Percentiles rank a stretch among this genome's conserved stretches.
Evolutionary conservation across 1,140 invertebrate genomes (phyloP).

Genomic region (Chrysomallon squamiferum): DNA sequence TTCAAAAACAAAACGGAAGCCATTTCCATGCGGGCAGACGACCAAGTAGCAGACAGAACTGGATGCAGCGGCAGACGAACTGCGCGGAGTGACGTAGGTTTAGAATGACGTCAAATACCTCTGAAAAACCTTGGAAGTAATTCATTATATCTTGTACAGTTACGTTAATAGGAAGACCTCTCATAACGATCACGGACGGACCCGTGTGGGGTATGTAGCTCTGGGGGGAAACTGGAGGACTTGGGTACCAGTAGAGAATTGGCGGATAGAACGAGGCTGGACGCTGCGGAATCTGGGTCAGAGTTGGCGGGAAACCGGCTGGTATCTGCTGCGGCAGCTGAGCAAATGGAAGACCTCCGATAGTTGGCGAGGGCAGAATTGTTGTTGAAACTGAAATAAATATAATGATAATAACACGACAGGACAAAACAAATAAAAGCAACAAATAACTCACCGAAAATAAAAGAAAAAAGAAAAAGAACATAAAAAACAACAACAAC

Average conservation of each 20-base stretch:
- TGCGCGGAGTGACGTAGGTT: no score
- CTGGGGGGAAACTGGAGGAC: slow-evolving; percentile 84
- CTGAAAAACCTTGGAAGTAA: slow-evolving; percentile 65
- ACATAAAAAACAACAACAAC: no score
- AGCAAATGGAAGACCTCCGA: slow-evolving; percentile 30
- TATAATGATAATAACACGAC: slow-evolving; percentile 7
- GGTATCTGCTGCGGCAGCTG: slow-evolving; percentile 50
- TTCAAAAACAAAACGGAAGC: no score
- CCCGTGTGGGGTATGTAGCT: slow-evolving; percentile 75
- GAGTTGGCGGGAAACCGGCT: slow-evolving; percentile 23
- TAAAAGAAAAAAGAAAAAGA: no score
- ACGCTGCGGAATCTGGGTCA: slow-evolving; percentile 32
- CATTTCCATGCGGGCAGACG: no score
- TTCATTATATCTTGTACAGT: slow-evolving; percentile 62
- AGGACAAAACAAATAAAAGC: no score
- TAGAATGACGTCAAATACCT: slow-evolving; percentile 57
- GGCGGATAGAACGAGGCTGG: slow-evolving; percentile 44
- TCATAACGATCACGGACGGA: slow-evolving; percentile 65
- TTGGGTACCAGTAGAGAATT: slow-evolving; percentile 81
- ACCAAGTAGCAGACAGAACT: no score
- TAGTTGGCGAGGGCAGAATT: neutral
- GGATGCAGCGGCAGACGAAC: no score
- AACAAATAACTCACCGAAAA: no score
- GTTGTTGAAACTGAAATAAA: slow-evolving; percentile 16
- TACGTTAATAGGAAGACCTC: slow-evolving; percentile 64